Evolutionary conservation across 2,797 vertebrate genomes (phyloP).

Genomic region (Capromys pilorides): DNA sequence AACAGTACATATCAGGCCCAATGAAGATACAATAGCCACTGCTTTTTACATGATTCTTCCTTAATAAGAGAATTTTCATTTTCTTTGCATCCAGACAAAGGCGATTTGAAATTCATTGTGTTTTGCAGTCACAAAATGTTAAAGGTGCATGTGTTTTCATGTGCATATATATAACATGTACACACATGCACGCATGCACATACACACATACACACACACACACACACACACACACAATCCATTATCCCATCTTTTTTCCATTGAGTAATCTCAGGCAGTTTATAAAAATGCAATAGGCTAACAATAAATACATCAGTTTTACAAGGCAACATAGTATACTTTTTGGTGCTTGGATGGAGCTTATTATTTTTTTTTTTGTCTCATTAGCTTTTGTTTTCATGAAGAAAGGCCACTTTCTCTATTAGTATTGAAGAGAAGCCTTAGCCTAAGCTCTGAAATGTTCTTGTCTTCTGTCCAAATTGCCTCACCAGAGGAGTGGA

Average conservation of each 20-base stretch:
- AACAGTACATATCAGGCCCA: conserved; percentile 12
- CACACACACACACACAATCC: not conserved
- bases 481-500: not conserved
- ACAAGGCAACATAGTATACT: not conserved
- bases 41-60: conserved; percentile 36
- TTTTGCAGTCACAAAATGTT: conserved; percentile 34
- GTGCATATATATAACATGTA: not conserved
- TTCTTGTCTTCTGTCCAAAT: not conserved
- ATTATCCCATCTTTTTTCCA: not conserved
- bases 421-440: not conserved
- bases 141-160: not conserved
- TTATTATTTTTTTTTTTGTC: not conserved
- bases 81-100: not conserved
- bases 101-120: conserved; percentile 49
- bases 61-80: conserved; percentile 31
- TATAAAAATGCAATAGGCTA: not conserved
- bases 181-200: not conserved
- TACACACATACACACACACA: not conserved
- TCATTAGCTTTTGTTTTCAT: not conserved
- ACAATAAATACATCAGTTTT: conserved; percentile 14
- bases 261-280: conserved; percentile 44
- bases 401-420: conserved; percentile 15
- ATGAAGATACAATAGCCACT: not conserved
- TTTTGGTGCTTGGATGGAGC: not conserved
- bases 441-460: not conserved